phyloP scores from a whole-genome alignment of 2,888 invertebrate genomes.

The Tinea semifulvella region DNA sequence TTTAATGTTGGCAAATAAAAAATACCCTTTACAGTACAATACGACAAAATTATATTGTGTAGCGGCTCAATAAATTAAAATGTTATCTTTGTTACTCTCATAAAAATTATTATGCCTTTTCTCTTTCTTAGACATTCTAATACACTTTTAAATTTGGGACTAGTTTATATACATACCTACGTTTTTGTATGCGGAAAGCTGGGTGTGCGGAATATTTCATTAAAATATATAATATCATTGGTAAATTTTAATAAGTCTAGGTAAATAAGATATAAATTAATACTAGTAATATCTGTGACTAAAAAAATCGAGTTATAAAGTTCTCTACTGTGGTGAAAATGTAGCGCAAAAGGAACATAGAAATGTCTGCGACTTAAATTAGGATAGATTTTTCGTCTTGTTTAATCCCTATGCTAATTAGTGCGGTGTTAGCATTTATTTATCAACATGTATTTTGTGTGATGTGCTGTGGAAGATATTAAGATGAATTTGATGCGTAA shows the following conservation, averaged over 20 bases:
- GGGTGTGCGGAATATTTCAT: slow-evolving; percentile 2
- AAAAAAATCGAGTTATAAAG: too few species aligned
- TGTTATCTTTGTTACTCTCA: neutral
- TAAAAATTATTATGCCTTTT: neutral
- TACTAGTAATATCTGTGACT: too few species aligned
- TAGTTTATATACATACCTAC: neutral
- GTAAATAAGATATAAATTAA: too few species aligned
- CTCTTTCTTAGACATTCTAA: neutral
- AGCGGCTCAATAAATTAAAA: neutral
- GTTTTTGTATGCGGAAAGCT: slow-evolving; percentile 5
- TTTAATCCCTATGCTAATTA: neutral
- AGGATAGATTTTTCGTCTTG: neutral
- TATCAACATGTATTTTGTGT: neutral
- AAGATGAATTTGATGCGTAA: slow-evolving; percentile 93
- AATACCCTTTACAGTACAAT: neutral
- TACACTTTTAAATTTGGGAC: neutral
- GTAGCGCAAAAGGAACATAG: neutral
- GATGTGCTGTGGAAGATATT: slow-evolving; percentile 1
- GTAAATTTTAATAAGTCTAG: neutral
- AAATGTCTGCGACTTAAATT: neutral
- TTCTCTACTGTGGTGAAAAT: neutral
- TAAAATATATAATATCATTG: neutral
- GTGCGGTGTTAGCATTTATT: neutral
- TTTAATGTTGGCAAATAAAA: neutral
- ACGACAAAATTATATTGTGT: neutral